Evolutionary conservation across 2,113 vertebrate species (phyloP), one percentile per base, ranked within the genome.

Genomic region (Xiphophorus maculatus): DNA sequence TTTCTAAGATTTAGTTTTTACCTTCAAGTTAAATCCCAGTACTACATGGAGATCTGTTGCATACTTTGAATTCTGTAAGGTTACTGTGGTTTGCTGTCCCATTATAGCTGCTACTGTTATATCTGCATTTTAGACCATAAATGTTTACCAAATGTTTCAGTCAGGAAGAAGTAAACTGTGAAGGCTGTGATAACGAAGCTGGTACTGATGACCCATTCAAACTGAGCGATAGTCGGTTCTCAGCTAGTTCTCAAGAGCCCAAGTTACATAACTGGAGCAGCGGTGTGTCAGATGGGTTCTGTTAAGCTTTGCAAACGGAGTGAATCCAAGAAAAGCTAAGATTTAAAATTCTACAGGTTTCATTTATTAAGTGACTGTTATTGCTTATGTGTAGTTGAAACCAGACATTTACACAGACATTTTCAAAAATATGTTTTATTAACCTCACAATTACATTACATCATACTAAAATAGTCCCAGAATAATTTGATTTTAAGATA

Each of bases 151-250:
- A 42, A 44, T 58, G 19, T 74, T n/a, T 37, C 40, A 65, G 63
- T 77, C 61, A 64, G 66, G 17, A 54, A 54, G 42, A 60, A 63
- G 40, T 3, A 73, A 66, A n/a, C 63, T 19, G n/a, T 71, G 30
- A 74, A 0, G 15, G 63, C n/a, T 71, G 11, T 66, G 25, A 66
- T 62, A 42, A 44, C 63, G 62, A 58, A 82, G 66, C 22, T 73
- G 78, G 78, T 89, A 86, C 87, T 87, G 75, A 92, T 63, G 30
- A 65, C 12, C 4, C 51, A 5, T 35, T 87, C 82, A 76, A 82
- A 79, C 87, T 88, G 88, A 90, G 71, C 44, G 83, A 76, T 90
- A 74, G 66, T 73, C 10, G 29, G 5, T 40, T 79, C 12, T 79
- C 28, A 74, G 58, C 27, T 69, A 76, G 76, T 77, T 71, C 35